Evolutionary conservation across 2,888 invertebrate species (phyloP), one percentile per base, ranked within the genome.

Genomic region (Drosophila fulvimacula): DNA sequence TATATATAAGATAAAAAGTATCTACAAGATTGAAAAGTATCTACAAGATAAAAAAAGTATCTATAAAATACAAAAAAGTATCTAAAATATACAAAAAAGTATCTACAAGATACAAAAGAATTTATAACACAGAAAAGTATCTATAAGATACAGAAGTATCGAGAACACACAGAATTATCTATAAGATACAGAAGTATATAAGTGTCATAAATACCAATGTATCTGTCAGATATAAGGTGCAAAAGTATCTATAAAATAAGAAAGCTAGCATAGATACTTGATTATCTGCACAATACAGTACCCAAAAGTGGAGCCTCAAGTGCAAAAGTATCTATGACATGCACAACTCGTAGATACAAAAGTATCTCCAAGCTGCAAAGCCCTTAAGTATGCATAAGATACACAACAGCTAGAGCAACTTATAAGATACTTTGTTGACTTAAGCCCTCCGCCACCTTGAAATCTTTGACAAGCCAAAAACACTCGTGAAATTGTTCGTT

Each of bases 381-480:
- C 17, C 48, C 30, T 5, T 17, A 64, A 32, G 13, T 32, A 32
- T 32, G 19, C 6, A 46, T 27, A 1, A n/a, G 46, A 48, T 48
- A 30, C 30, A 17, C 15, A 11, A 30, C n/a, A 21, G 21, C 17
- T 30, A 17, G 27, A 30, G 42, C 27, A 42, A 41, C 42, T 42
- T 67, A 41, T 42, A 38, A 67, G 42, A 32, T 53, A 67, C 68
- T 53, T 38, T 48, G 66, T 60, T 66, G 73, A 73, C 53, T 78
- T 56, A 39, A 51, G 52, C 42, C 58, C 34, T 51, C 10, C 21
- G 27, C 19, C 51, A 32, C 21, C 49, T 46, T 48, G 39, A 53
- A 67, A 57, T 39, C 42, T 38, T 56, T 46, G 15, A 38, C 49
- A 66, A 51, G 44, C 51, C 49, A 58, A 44, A 52, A 52, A 57